phyloP scores from a whole-genome alignment of 2,113 vertebrate genomes.

The Spilogale gracilis region DNA sequence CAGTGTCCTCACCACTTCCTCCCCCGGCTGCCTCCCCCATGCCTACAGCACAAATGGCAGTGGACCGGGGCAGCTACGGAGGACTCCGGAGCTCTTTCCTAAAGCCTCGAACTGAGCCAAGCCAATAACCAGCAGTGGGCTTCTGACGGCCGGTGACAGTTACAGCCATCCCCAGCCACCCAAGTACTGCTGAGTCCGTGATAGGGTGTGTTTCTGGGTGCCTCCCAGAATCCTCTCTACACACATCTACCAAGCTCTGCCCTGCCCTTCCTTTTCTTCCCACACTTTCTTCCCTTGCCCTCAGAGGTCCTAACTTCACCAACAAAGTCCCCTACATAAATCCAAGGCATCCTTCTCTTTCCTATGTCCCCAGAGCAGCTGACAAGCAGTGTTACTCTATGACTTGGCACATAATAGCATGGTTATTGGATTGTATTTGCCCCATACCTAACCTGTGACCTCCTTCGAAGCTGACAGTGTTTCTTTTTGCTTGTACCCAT shows the following conservation, averaged over 20 bases:
- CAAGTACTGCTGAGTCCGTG: neutral
- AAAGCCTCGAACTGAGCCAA: neutral
- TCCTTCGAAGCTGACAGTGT: neutral
- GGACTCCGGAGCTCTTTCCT: neutral
- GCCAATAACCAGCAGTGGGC: neutral
- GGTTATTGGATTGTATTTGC: neutral
- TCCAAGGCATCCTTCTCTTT: neutral
- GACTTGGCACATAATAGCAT: fast-evolving
- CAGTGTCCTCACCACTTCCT: fast-evolving
- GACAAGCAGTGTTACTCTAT: fast-evolving
- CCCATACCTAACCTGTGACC: neutral
- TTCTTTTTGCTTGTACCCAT: neutral
- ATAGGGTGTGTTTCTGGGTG: neutral
- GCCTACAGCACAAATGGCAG: neutral
- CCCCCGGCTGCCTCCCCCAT: fast-evolving
- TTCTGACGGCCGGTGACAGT: neutral
- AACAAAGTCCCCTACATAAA: neutral
- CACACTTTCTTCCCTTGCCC: neutral
- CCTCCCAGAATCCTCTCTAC: too few relatives aligned
- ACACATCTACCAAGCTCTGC: neutral
- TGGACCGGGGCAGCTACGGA: neutral
- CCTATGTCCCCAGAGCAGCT: neutral
- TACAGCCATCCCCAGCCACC: neutral
- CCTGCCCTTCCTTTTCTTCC: neutral
- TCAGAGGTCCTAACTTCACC: neutral